A percentile compares a stretch with the other conserved stretches of the same genome.
Conservation (phyloP, 2,888 invertebrate species). For the Phaedon cochleariae region DNA sequence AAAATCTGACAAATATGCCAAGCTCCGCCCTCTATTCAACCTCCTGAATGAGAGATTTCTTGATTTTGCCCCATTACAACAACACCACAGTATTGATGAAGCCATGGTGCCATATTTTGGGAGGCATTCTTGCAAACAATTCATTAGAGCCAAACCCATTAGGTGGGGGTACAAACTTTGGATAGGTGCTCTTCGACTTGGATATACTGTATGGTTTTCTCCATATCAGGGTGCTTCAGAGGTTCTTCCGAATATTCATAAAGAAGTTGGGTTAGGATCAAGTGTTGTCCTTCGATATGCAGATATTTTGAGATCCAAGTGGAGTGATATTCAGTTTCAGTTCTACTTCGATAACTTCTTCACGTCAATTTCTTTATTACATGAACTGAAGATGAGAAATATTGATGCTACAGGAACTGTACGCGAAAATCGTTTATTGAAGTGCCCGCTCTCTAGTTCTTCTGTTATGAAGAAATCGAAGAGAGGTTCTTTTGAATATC, state of each 20-base stretch:
- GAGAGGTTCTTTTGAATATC: slow-evolving; percentile 29
- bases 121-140: slow-evolving; percentile 44
- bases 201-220: slow-evolving; percentile 47
- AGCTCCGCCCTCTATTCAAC: slow-evolving; percentile 47
- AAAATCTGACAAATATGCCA: slow-evolving; percentile 46
- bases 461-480: slow-evolving; percentile 25
- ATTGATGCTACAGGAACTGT: slow-evolving; percentile 30
- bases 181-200: slow-evolving; percentile 44
- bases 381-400: slow-evolving; percentile 21
- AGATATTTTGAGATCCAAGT: slow-evolving; percentile 16
- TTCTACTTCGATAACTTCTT: slow-evolving; percentile 33
- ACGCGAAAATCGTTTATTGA: slow-evolving; percentile 27
- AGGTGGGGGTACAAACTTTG: slow-evolving; percentile 45
- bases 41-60: slow-evolving; percentile 44
- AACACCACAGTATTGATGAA: slow-evolving; percentile 52
- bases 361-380: slow-evolving; percentile 27
- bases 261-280: slow-evolving; percentile 33
- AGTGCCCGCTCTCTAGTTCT: slow-evolving; percentile 9
- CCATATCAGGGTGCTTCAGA: slow-evolving; percentile 44
- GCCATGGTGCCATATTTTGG: too few species aligned
- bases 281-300: slow-evolving; percentile 33
- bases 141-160: slow-evolving; percentile 21
- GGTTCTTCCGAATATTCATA: slow-evolving; percentile 29
- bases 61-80: slow-evolving; percentile 45
- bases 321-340: slow-evolving; percentile 19